Evolutionary conservation across 2,888 invertebrate species (phyloP).

Genomic region (Eupithecia inturbata): DNA sequence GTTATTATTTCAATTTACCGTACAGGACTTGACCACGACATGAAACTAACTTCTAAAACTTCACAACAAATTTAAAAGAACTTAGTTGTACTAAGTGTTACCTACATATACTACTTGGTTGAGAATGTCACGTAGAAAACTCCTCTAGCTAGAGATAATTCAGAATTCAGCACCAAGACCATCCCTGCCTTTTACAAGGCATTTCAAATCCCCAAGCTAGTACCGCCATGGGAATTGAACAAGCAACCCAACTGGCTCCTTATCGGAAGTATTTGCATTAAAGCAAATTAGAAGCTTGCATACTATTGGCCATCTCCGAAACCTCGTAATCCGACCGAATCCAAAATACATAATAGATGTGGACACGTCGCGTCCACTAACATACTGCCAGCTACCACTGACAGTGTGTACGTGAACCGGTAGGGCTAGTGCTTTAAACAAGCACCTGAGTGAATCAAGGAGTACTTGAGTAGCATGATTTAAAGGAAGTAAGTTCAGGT

Average conservation of each 20-base stretch:
- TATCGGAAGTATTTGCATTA: slow-evolving; percentile 2
- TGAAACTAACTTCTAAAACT: no score
- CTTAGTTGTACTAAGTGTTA: no score
- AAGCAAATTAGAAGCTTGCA: slow-evolving; percentile 12
- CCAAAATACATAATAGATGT: slow-evolving; percentile 11
- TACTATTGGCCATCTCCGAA: slow-evolving; percentile 6
- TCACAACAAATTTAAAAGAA: no score
- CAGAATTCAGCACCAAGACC: background rate
- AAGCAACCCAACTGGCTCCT: background rate
- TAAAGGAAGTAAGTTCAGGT: background rate
- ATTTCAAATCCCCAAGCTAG: background rate
- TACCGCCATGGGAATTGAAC: background rate
- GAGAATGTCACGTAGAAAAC: no score
- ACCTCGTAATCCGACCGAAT: slow-evolving; percentile 6
- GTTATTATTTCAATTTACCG: no score
- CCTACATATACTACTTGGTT: no score
- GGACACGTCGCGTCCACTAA: slow-evolving; percentile 9
- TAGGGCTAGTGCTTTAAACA: background rate
- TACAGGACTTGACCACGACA: no score
- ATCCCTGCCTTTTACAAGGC: background rate
- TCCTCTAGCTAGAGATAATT: background rate
- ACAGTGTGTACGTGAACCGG: background rate
- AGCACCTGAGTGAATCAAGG: background rate
- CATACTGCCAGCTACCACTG: slow-evolving; percentile 1
- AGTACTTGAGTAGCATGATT: background rate